phyloP scores from a whole-genome alignment of 2,113 vertebrate genomes.

The Petaurus breviceps region DNA sequence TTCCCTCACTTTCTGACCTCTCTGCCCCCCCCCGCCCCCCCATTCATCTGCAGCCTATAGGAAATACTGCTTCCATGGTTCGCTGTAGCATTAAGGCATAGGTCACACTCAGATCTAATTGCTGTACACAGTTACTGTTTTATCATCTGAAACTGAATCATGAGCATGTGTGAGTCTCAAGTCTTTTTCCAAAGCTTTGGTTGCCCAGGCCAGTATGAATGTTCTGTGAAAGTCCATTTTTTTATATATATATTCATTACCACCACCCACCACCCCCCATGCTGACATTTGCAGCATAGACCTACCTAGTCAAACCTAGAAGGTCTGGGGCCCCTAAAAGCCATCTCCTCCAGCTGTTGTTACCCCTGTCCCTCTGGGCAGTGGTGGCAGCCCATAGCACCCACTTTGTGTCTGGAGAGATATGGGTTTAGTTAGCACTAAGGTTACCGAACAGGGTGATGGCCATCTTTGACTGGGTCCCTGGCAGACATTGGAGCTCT shows the following conservation, averaged over 20 bases:
- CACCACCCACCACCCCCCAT: neutral
- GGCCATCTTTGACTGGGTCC: constrained; percentile 1
- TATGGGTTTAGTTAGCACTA: neutral
- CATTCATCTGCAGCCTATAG: neutral
- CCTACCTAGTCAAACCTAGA: neutral
- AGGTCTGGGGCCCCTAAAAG: constrained; percentile 55
- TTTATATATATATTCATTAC: neutral
- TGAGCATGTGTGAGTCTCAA: constrained; percentile 58
- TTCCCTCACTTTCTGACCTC: neutral
- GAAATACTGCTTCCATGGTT: constrained; percentile 40
- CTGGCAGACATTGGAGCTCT: neutral
- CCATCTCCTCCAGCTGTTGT: neutral
- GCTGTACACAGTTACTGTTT: constrained; percentile 57
- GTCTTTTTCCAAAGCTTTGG: constrained; percentile 65
- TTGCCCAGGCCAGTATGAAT: constrained; percentile 60
- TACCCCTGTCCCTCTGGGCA: constrained; percentile 25
- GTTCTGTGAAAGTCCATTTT: constrained; percentile 70
- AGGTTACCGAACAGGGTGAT: neutral
- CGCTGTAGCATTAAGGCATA: constrained; percentile 34
- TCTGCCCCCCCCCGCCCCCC: neutral
- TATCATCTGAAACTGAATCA: constrained; percentile 68
- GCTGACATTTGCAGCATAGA: neutral
- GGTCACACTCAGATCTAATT: constrained; percentile 53
- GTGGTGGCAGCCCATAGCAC: neutral
- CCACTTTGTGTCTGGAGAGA: constrained; percentile 29